These are phyloP conservation scores for Ylistrum balloti DNA, from an alignment of 1,140 invertebrate genomes.

Conservation along the genomic window DNA sequence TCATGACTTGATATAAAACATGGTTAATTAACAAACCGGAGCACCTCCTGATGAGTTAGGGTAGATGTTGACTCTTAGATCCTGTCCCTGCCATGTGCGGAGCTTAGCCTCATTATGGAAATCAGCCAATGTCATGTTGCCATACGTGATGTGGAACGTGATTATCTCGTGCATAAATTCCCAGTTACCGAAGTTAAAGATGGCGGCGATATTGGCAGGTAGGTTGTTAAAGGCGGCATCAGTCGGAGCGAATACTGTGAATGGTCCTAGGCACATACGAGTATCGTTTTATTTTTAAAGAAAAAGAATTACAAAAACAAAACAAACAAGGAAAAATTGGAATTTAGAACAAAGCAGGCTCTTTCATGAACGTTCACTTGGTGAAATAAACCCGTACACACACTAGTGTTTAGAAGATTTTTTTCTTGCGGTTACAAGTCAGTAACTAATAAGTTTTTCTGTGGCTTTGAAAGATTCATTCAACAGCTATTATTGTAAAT, in stretches of 20 bases:
- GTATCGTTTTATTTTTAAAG: no score
- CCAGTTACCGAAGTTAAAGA: constrained; percentile 49
- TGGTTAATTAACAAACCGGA: not conserved
- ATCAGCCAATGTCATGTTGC: not conserved
- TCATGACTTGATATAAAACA: no score
- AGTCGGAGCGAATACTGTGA: constrained; percentile 48
- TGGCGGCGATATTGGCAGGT: constrained; percentile 32
- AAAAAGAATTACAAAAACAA: no score
- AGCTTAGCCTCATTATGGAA: constrained; percentile 47
- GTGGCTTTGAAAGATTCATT: no score
- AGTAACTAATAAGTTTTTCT: no score
- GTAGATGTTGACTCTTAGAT: not conserved
- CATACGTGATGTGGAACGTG: constrained; percentile 49
- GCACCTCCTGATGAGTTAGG: not conserved
- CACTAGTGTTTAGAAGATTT: no score
- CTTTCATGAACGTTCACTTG: no score
- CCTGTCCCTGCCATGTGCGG: constrained; percentile 20
- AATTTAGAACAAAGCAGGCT: no score
- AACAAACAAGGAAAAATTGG: no score
- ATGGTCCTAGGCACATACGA: constrained; percentile 48
- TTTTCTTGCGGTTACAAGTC: no score
- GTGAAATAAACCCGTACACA: no score
- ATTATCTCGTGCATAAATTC: constrained; percentile 44
- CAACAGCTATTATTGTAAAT: no score
- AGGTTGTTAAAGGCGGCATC: constrained; percentile 47